These are phyloP conservation scores for Metridium senile DNA, from an alignment of 92 coral and sea anemone species.

Conservation along the genomic window DNA sequence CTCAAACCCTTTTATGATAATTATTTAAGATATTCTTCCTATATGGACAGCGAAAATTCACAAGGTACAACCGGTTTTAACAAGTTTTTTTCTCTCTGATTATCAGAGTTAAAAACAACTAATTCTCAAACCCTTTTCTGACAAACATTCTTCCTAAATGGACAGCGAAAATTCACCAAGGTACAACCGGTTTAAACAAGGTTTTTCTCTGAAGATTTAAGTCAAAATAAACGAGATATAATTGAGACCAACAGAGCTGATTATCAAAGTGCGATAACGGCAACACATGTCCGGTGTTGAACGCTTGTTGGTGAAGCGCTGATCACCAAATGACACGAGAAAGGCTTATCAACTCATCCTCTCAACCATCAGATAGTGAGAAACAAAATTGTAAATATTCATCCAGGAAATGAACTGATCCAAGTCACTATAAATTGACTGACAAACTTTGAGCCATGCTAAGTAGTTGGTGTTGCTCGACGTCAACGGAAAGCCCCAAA, in stretches of 20 bases:
- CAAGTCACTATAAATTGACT: conserved; percentile 3
- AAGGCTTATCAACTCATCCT: not conserved
- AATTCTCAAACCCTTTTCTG: no score
- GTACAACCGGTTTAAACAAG: not conserved
- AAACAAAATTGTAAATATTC: not conserved
- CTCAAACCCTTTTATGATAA: no score
- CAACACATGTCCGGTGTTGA: conserved; percentile 2
- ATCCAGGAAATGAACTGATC: conserved; percentile 5
- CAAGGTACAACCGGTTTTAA: no score
- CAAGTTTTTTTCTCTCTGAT: no score
- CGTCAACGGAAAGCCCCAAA: conserved; percentile 24
- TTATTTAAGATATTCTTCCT: no score
- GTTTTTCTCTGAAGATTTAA: not conserved
- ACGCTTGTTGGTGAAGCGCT: not conserved
- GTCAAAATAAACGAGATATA: not conserved
- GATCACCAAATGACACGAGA: conserved; percentile 13
- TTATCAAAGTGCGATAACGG: conserved; percentile 8
- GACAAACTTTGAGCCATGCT: not conserved
- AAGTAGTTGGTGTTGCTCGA: not conserved
- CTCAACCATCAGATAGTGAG: not conserved
- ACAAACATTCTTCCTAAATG: no score
- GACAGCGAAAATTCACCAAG: not conserved
- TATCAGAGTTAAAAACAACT: no score
- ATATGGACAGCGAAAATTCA: no score
- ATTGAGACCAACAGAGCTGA: conserved; percentile 3